Conservation (phyloP, 2,113 vertebrate species). For the Tachysurus vachellii region DNA sequence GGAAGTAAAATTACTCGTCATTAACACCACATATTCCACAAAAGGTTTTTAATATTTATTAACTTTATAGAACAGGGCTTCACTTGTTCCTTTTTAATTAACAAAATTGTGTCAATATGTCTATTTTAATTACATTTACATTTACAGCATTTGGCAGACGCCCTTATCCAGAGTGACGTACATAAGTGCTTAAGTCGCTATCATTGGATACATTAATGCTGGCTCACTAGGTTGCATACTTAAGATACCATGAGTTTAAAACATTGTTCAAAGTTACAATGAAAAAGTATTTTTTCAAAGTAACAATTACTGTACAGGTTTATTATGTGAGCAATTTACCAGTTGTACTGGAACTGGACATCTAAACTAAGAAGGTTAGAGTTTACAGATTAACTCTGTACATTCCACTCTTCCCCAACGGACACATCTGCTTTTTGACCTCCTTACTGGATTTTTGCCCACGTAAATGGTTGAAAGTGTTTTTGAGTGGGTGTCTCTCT, state of each 20-base stretch:
- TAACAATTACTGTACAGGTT: neutral
- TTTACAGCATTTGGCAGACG: too few species aligned
- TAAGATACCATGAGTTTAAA: too few species aligned
- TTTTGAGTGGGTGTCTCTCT: slow-evolving; percentile 1
- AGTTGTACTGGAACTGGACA: neutral
- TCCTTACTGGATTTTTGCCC: neutral
- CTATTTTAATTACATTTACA: too few species aligned
- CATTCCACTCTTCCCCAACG: neutral
- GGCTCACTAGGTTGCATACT: too few species aligned
- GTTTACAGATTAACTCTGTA: neutral
- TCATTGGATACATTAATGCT: too few species aligned
- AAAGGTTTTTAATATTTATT: neutral
- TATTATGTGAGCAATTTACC: neutral
- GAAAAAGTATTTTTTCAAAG: too few species aligned
- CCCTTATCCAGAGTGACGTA: too few species aligned
- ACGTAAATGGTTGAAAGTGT: neutral
- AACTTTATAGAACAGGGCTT: neutral
- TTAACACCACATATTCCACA: neutral
- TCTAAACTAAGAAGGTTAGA: neutral
- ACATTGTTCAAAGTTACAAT: too few species aligned
- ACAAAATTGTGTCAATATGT: too few species aligned
- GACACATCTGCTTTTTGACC: neutral
- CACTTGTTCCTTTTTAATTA: neutral
- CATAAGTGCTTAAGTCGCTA: too few species aligned
- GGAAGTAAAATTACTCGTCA: neutral